These are phyloP conservation scores for Sebastes fasciatus DNA, from an alignment of 2,113 vertebrate genomes.

Conservation along the genomic window DNA sequence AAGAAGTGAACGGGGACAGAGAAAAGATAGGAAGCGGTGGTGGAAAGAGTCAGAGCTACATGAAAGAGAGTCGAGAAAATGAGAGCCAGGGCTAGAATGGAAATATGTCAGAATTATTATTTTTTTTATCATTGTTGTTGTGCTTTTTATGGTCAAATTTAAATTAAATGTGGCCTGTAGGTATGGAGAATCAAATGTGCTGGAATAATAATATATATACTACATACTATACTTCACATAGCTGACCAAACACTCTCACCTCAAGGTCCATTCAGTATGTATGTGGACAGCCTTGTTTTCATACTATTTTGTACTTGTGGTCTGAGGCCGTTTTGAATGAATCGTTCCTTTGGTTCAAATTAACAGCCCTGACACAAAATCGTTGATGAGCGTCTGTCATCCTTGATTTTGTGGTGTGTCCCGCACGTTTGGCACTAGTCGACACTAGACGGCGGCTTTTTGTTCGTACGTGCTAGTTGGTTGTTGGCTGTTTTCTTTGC, in stretches of 20 bases:
- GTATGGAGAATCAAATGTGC: background rate
- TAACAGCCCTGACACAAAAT: too few species aligned
- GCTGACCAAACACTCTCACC: background rate
- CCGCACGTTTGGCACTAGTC: too few species aligned
- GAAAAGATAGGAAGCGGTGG: conserved; percentile 15
- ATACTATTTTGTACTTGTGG: too few species aligned
- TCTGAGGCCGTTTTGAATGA: too few species aligned
- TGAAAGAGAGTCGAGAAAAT: conserved; percentile 13
- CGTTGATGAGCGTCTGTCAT: too few species aligned
- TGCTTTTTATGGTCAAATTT: background rate
- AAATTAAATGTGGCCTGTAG: too few species aligned
- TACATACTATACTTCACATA: too few species aligned
- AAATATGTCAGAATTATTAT: background rate
- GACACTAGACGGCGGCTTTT: too few species aligned
- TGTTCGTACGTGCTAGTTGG: too few species aligned
- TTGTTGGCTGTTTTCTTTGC: too few species aligned
- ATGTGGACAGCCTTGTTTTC: background rate
- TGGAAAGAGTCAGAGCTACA: conserved; percentile 23
- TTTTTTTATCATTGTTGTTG: background rate
- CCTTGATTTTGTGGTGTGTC: too few species aligned
- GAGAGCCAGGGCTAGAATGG: background rate
- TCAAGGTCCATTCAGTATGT: background rate
- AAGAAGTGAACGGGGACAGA: background rate
- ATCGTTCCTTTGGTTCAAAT: too few species aligned
- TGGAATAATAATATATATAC: background rate